Percentiles rank a stretch among this genome's conserved stretches.
These are phyloP conservation scores for Plumapathes pennacea DNA, from an alignment of 92 coral and sea anemone genomes.

Conservation along the genomic window DNA sequence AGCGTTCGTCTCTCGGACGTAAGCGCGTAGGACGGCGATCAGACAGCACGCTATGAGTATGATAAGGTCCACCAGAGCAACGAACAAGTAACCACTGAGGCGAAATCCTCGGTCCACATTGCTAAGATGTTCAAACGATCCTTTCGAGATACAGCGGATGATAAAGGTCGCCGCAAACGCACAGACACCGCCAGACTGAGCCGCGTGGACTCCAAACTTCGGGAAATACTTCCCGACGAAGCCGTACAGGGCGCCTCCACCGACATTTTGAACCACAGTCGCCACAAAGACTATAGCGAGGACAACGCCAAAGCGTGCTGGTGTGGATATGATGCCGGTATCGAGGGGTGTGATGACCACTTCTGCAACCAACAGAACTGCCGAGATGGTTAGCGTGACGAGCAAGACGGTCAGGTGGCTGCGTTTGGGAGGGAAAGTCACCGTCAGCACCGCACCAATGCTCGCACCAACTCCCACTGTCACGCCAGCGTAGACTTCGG, in stretches of 20 bases:
- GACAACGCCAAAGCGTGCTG: constrained; percentile 67
- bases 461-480: constrained; percentile 81
- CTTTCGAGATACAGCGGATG: constrained; percentile 86
- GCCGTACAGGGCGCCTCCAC: constrained; percentile 81
- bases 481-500: constrained; percentile 81
- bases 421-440: constrained; percentile 53
- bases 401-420: constrained; percentile 54
- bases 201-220: constrained; percentile 77
- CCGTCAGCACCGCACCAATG: constrained; percentile 72
- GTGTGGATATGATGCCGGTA: constrained; percentile 23
- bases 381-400: constrained; percentile 60
- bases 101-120: constrained; percentile 65
- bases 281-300: constrained; percentile 65
- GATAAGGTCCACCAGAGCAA: constrained; percentile 68
- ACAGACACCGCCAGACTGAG: constrained; percentile 89
- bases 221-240: constrained; percentile 82
- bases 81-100: constrained; percentile 81
- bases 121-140: constrained; percentile 70
- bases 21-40: constrained; percentile 21
- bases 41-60: constrained; percentile 69
- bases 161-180: constrained; percentile 84
- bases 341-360: constrained; percentile 65
- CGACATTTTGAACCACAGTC: constrained; percentile 78
- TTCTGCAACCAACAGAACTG: constrained; percentile 60
- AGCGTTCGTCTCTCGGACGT: constrained; percentile 2